Evolutionary conservation across 2,797 vertebrate genomes (phyloP).

Genomic region (Ammospiza maritima): DNA sequence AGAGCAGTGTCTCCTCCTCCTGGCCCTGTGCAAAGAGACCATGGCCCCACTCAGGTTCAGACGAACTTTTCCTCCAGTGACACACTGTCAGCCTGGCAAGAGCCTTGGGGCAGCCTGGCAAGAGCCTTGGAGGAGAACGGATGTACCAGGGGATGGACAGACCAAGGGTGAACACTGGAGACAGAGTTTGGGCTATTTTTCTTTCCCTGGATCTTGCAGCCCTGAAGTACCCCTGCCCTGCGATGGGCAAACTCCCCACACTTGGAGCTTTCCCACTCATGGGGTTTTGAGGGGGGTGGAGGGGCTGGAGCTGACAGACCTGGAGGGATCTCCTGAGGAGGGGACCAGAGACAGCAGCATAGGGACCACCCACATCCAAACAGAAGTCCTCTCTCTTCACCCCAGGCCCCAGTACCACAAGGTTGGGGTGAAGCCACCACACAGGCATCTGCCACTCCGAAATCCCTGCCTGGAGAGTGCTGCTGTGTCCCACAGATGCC

Average conservation of each 20-base stretch:
- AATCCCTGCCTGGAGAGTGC: background rate
- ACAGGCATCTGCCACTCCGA: background rate
- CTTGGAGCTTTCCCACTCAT: background rate
- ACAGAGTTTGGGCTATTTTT: background rate
- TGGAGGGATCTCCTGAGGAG: background rate
- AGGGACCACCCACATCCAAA: background rate
- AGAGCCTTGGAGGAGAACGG: background rate
- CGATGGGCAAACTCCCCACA: background rate
- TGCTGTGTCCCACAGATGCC: background rate
- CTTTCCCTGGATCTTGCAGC: background rate
- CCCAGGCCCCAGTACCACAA: background rate
- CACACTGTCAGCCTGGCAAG: background rate
- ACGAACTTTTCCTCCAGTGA: background rate
- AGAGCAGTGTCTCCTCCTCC: background rate
- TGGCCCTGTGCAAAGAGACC: background rate
- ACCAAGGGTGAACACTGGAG: background rate
- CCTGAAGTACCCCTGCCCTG: background rate
- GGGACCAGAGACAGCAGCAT: background rate
- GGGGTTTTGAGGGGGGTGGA: background rate
- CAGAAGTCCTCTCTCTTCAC: background rate
- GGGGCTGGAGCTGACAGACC: background rate
- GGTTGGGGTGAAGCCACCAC: background rate
- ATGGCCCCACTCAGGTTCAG: background rate
- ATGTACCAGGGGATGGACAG: background rate
- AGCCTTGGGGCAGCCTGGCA: background rate